These are phyloP conservation scores for Scaptomyza reducta DNA, from an alignment of 2,888 invertebrate genomes.

Conservation along the genomic window DNA sequence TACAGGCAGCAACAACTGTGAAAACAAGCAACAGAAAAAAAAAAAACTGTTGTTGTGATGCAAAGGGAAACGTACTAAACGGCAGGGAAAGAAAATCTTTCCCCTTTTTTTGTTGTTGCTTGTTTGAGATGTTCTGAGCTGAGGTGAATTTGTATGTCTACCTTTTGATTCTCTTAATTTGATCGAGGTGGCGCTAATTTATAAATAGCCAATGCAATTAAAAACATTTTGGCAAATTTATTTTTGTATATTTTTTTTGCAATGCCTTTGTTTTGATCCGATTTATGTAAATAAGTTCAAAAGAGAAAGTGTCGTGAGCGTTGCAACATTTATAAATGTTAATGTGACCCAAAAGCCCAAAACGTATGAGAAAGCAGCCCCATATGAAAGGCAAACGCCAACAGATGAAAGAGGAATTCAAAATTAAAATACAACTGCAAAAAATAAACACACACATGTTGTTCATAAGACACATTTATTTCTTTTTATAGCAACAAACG, in stretches of 20 bases:
- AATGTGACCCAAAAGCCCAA: conserved; percentile 57
- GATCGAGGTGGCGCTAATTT: conserved; percentile 14
- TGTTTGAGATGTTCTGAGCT: not conserved
- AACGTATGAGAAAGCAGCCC: conserved; percentile 48
- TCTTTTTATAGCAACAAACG: conserved; percentile 34
- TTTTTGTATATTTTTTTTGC: conserved; percentile 18
- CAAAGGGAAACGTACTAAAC: conserved; percentile 51
- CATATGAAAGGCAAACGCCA: conserved; percentile 30
- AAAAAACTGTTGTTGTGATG: conserved; percentile 45
- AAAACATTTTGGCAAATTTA: conserved; percentile 28
- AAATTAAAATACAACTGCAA: conserved; percentile 8
- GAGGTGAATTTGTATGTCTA: conserved; percentile 47
- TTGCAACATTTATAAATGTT: conserved; percentile 60
- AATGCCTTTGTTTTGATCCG: conserved; percentile 44
- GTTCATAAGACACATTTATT: conserved; percentile 46
- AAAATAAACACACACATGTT: conserved; percentile 4
- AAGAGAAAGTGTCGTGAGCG: conserved; percentile 70
- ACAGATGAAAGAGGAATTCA: conserved; percentile 33
- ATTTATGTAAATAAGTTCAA: conserved; percentile 47
- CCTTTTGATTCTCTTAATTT: conserved; percentile 19
- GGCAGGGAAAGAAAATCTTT: conserved; percentile 31
- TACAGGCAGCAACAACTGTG: conserved; percentile 55
- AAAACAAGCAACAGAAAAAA: conserved; percentile 52
- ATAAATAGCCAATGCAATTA: conserved; percentile 25
- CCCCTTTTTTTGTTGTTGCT: conserved; percentile 8